These are phyloP conservation scores for Heliconius hermathena DNA, from an alignment of 1,140 invertebrate species.

Conservation along the genomic window DNA sequence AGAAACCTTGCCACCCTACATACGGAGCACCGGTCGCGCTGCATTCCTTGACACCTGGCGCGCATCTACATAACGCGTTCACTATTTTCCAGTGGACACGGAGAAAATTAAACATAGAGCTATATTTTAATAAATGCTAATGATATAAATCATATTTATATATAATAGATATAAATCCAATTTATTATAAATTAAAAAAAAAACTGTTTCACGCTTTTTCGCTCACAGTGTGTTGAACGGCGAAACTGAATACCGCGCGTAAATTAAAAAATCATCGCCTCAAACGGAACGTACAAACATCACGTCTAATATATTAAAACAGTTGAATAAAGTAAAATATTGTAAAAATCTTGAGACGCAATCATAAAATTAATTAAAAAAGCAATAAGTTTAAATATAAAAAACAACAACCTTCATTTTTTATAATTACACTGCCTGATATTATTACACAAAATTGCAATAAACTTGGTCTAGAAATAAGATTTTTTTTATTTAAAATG, in stretches of 20 bases:
- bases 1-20: constrained; percentile 35
- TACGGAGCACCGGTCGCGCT: constrained; percentile 40
- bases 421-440: background rate
- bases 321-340: too few relatives aligned
- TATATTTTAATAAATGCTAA: constrained; percentile 2
- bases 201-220: too few relatives aligned
- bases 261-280: too few relatives aligned
- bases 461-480: background rate
- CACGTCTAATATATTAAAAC: too few relatives aligned
- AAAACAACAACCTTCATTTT: background rate
- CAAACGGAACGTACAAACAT: too few relatives aligned
- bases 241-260: too few relatives aligned
- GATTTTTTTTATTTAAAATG: background rate
- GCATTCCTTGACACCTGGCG: constrained; percentile 51
- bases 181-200: too few relatives aligned
- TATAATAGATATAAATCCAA: too few relatives aligned
- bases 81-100: constrained; percentile 36
- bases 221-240: too few relatives aligned
- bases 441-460: background rate
- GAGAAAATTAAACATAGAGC: constrained; percentile 27
- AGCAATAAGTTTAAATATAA: background rate
- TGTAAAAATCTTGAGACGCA: background rate
- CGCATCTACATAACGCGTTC: constrained; percentile 44
- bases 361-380: background rate
- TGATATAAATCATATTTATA: background rate